Evolutionary conservation across 2,797 vertebrate species (phyloP), one percentile per base, ranked within the genome.

Genomic region (Eupleurogrammus muticus): DNA sequence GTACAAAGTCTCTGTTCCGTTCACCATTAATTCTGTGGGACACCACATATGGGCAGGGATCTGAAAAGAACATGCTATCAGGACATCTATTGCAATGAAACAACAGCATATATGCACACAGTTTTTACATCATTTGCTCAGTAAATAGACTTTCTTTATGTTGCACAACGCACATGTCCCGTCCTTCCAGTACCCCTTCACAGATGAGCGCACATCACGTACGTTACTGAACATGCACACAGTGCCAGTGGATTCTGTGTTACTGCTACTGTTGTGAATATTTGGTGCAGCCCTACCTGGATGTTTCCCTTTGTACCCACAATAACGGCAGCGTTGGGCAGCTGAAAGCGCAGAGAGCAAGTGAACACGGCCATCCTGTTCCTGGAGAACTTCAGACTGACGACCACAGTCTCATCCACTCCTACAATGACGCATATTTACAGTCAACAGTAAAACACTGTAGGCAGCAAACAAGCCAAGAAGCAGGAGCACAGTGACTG

Each of bases 371-470:
- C 94, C 24, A 97, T 83, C 54, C 95, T 89, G 55, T 92, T 91
- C 10, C 89, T 86, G 1, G 96, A 92, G 77, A 95, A 98, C 87
- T 94, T 95, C 24, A 97, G 86, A 0, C 94, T 89, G 49, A 96
- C 85, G 0, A 91, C 89, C 58, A 94, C 91, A 0, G 91, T 93
- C 73, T 96, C 93, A 23, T 97, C 96, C 55, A 95, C 94, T 10
- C 94, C 96, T 97, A 36, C 17, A 79, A 65, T 6, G 9, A 62
- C 56, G 79, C 1, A 57, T 14, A 65, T 4, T 66, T 5, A 49
- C 8, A 51, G 35, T 61, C 28, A 2, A 46, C 14, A 3, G 12
- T 28, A n/a, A 36, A 46, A 16, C 16, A 42, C 40, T 42, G 40
- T 42, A 14, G 1, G 40, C 40, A 42, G 16, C 16, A 42, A 40